Base-by-base conservation (phyloP, 2,113 vertebrate genomes). In the Carettochelys insculpta region DNA sequence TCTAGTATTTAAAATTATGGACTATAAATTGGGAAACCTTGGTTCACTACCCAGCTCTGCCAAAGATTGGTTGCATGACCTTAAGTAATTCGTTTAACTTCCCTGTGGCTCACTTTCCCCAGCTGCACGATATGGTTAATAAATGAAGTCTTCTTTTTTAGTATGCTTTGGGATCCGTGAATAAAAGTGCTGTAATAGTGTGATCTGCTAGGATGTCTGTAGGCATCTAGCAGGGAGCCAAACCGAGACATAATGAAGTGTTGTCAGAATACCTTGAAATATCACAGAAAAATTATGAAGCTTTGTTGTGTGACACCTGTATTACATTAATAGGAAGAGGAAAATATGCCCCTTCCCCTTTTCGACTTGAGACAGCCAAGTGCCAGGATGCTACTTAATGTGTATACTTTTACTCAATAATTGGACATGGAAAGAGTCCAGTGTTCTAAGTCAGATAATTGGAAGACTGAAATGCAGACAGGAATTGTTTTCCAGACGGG, bases 401-500 rank as follows among this genome's bases (percentile, higher is more conserved):
- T 38, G 86, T 54, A 45, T 34, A 82, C 79, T 82, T 9, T 89
- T 41, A 77, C 84, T 24, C 73, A 54, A 13, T 91, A 91, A 58
- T 82, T 76, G 31, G 81, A 83, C 75, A 45, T 80, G 76, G 91
- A 86, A 86, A 80, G 25, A 27, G 53, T 51, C 51, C 52, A 71
- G 77, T 61, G 38, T 80, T 58, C 17, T 56, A 11, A 4, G 45
- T 83, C 50, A 20, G 73, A 71, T 45, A 82, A 61, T 52, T 29
- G 85, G 88, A 75, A 53, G 65, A 85, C n/a, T 31, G 75, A 68
- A 87, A 6, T 50, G 25, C 47, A 94, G 12, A 24, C 68, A 85
- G 73, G 47, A 91, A 38, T 45, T 94, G 94, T 92, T 77, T 85
- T 73, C n/a, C n/a, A n/a, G n/a, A n/a, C n/a, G n/a, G n/a, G 47